phyloP scores from a whole-genome alignment of 2,888 invertebrate species.

The Thalpophila matura region DNA sequence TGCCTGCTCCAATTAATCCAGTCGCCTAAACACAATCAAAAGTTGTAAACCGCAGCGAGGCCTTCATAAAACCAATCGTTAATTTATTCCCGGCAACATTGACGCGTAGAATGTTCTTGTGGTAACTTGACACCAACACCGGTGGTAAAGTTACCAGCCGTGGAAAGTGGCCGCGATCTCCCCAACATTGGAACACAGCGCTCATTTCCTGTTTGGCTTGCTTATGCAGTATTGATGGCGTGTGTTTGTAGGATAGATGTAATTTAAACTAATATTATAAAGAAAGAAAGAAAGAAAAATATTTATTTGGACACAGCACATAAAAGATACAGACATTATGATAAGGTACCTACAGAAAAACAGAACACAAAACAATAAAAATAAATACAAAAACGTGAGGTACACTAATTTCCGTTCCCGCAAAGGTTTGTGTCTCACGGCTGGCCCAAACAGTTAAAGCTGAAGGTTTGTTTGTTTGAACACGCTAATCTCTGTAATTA shows the following conservation, averaged over 20 bases:
- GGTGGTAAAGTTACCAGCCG: constrained; percentile 66
- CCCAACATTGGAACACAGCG: constrained; percentile 42
- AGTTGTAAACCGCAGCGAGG: constrained; percentile 12
- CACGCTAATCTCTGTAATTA: too few species aligned
- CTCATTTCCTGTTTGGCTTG: constrained; percentile 42
- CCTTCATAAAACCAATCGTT: constrained; percentile 13
- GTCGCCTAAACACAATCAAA: background rate
- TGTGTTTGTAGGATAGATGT: background rate
- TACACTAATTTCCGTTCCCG: too few species aligned
- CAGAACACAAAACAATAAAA: too few species aligned
- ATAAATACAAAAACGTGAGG: too few species aligned
- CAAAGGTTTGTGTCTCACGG: too few species aligned
- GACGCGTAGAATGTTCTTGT: constrained; percentile 21
- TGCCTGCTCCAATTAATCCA: background rate
- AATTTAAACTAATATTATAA: too few species aligned
- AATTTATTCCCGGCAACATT: constrained; percentile 30
- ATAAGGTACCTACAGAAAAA: too few species aligned
- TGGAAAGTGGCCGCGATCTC: constrained; percentile 71
- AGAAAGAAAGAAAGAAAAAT: too few species aligned
- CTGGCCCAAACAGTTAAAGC: too few species aligned
- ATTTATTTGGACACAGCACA: too few species aligned
- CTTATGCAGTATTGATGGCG: constrained; percentile 20
- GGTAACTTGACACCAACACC: constrained; percentile 67
- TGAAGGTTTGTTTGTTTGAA: too few species aligned
- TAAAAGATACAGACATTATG: too few species aligned